These are phyloP conservation scores for Eilema depressum DNA, from an alignment of 2,888 invertebrate species.

Conservation along the genomic window DNA sequence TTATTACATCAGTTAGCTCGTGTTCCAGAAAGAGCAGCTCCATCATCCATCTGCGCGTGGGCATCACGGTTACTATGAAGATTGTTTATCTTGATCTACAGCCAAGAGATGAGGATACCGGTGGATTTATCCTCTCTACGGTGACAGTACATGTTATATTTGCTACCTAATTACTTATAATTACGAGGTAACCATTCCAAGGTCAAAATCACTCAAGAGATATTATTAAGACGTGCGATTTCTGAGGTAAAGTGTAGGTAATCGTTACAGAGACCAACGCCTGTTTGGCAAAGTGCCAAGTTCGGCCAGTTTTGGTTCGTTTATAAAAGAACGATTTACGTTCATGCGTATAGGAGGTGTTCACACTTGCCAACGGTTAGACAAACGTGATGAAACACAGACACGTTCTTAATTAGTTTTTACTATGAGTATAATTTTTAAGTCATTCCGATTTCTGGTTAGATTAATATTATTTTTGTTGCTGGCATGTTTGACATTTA, in stretches of 20 bases:
- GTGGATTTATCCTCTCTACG: constrained; percentile 59
- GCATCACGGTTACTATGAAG: constrained; percentile 55
- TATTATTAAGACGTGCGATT: constrained; percentile 26
- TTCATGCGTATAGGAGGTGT: constrained; percentile 24
- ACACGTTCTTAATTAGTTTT: constrained; percentile 21
- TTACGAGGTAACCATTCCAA: constrained; percentile 53
- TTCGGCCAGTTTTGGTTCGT: constrained; percentile 21
- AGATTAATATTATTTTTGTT: constrained; percentile 2
- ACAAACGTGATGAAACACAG: constrained; percentile 14
- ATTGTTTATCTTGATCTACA: constrained; percentile 71
- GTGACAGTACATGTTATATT: constrained; percentile 62
- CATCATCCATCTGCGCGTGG: constrained; percentile 65
- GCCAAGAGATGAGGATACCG: constrained; percentile 63
- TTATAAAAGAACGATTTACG: constrained; percentile 35
- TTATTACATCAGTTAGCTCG: constrained; percentile 45
- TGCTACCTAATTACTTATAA: constrained; percentile 58
- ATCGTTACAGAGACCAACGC: constrained; percentile 36
- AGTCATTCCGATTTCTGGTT: not conserved
- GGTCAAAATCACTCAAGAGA: constrained; percentile 38
- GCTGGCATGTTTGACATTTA: not conserved
- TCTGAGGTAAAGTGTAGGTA: constrained; percentile 38
- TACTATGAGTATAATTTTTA: constrained; percentile 3
- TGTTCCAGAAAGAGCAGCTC: constrained; percentile 62
- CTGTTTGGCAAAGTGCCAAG: constrained; percentile 46
- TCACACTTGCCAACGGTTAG: constrained; percentile 16